A percentile compares a stretch with the other conserved stretches of the same genome.
Evolutionary conservation across 2,888 invertebrate species (phyloP).

Genomic region (Epinotia bilunana): DNA sequence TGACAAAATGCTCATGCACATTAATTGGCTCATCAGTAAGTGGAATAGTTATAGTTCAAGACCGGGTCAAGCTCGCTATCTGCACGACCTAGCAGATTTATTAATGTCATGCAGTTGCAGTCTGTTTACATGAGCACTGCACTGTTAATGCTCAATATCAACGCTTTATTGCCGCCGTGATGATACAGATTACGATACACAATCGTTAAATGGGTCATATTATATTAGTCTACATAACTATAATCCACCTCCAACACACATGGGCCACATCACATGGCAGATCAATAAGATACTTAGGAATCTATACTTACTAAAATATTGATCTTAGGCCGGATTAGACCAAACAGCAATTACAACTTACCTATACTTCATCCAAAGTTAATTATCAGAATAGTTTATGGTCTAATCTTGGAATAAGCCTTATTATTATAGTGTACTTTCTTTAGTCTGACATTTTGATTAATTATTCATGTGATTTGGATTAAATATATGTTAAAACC

Average conservation of each 20-base stretch:
- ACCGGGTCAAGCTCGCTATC: conserved; percentile 59
- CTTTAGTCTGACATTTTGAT: no score
- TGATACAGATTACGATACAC: conserved; percentile 21
- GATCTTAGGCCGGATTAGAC: no score
- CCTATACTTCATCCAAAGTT: no score
- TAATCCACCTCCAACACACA: background rate
- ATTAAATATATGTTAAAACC: no score
- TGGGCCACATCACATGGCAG: no score
- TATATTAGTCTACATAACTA: background rate
- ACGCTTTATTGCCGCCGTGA: conserved; percentile 21
- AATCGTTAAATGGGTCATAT: conserved; percentile 2
- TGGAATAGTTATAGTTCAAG: conserved; percentile 52
- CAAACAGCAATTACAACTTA: no score
- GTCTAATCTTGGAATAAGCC: no score
- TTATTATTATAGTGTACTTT: no score
- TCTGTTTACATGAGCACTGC: conserved; percentile 56
- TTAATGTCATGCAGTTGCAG: conserved; percentile 64
- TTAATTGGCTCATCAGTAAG: conserved; percentile 35
- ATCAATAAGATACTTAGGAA: no score
- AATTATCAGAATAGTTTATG: no score
- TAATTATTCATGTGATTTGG: no score
- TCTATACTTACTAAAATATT: no score
- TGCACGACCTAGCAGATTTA: conserved; percentile 64
- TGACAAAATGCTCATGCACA: conserved; percentile 3
- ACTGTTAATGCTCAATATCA: conserved; percentile 33